These are phyloP conservation scores for Vesta saturnalis DNA, from an alignment of 2,888 invertebrate species.

Conservation along the genomic window DNA sequence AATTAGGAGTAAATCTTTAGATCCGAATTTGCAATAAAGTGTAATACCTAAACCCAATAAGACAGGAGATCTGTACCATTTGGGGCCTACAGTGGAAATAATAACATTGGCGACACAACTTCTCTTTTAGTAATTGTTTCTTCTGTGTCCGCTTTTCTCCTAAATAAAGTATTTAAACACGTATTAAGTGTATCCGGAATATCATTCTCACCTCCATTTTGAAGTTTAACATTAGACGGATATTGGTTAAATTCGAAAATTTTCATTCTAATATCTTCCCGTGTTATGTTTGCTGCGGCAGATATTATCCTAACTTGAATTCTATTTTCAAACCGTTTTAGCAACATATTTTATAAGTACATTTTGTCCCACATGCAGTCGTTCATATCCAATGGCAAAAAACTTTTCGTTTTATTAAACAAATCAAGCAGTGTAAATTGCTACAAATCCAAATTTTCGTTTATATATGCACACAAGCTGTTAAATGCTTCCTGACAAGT, in stretches of 20 bases:
- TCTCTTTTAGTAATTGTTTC: neutral
- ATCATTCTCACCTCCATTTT: neutral
- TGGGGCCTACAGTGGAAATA: neutral
- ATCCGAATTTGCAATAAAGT: conserved; percentile 8
- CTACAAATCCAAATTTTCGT: neutral
- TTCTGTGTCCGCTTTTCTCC: neutral
- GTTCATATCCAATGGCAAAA: conserved; percentile 1
- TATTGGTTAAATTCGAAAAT: neutral
- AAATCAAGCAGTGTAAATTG: conserved; percentile 1
- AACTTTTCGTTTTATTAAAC: neutral
- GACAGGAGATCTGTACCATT: conserved; percentile 2
- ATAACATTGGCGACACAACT: neutral
- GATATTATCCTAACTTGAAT: neutral
- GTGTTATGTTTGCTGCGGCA: neutral
- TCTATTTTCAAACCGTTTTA: neutral
- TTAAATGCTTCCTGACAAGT: neutral
- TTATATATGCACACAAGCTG: neutral
- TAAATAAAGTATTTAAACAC: conserved; percentile 1
- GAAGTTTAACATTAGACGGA: neutral
- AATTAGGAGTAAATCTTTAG: neutral
- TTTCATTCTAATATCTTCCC: neutral
- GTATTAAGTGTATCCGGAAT: neutral
- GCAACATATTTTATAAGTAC: neutral
- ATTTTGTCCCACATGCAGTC: neutral
- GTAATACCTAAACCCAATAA: neutral